A percentile compares a stretch with the other conserved stretches of the same genome.
Conservation (phyloP, 2,888 invertebrate species). For the Leucozona laternaria region DNA sequence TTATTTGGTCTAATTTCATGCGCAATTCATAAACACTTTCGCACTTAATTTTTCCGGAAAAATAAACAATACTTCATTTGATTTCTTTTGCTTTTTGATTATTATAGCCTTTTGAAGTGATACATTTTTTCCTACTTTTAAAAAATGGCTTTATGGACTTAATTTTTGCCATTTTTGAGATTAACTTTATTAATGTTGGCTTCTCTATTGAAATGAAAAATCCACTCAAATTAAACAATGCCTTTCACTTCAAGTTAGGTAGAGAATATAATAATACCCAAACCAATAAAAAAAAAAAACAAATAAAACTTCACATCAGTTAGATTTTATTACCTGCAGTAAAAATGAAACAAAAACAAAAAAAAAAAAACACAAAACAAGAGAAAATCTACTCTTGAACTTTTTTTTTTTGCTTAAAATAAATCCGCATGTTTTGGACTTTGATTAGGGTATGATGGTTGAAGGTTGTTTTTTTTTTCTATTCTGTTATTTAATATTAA, state of each 20-base stretch:
- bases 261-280: neutral
- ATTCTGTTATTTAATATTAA: neutral
- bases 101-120: too few relatives aligned
- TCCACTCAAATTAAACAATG: neutral
- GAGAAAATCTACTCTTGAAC: neutral
- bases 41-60: too few relatives aligned
- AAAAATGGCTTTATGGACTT: neutral
- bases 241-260: neutral
- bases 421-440: neutral
- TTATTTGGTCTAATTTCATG: too few relatives aligned
- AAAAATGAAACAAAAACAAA: neutral
- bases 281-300: constrained; percentile 1
- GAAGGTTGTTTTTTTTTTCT: neutral
- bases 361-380: neutral
- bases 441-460: neutral
- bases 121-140: too few relatives aligned
- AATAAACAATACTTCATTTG: too few relatives aligned
- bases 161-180: neutral
- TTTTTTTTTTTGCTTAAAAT: neutral
- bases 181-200: neutral
- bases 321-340: constrained; percentile 14
- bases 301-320: constrained; percentile 13
- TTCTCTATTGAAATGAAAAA: neutral
- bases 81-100: too few relatives aligned
- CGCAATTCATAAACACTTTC: too few relatives aligned